phyloP scores from a whole-genome alignment of 2,888 invertebrate genomes.

The Mythimna lalbum region DNA sequence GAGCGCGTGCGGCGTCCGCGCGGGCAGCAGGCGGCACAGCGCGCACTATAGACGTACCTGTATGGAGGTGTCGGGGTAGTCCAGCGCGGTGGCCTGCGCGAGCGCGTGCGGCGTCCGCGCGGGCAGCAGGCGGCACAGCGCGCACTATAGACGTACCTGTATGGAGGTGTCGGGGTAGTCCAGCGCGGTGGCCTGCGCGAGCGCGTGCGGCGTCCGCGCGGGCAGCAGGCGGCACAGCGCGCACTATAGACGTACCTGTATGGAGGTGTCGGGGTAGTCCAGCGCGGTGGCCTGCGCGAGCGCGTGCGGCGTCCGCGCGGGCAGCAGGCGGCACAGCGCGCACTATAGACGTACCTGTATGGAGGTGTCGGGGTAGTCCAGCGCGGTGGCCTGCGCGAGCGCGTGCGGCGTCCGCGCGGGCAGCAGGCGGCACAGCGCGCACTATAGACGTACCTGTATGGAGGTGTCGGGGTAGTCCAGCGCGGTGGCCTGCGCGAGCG shows the following conservation, averaged over 20 bases:
- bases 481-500: conserved; percentile 77
- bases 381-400: conserved; percentile 1
- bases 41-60: conserved; percentile 90
- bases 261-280: conserved; percentile 75
- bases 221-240: conserved; percentile 88
- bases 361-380: conserved; percentile 8
- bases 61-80: too few species aligned
- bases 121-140: conserved; percentile 93
- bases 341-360: not conserved
- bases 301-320: conserved; percentile 84
- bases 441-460: conserved; percentile 84
- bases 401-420: conserved; percentile 83
- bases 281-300: conserved; percentile 78
- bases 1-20: conserved; percentile 73
- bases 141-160: not conserved
- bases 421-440: conserved; percentile 93
- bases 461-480: too few species aligned
- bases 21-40: conserved; percentile 92
- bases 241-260: conserved; percentile 75
- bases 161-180: conserved; percentile 9
- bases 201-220: conserved; percentile 80
- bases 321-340: conserved; percentile 94
- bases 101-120: conserved; percentile 82
- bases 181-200: not conserved
- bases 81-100: conserved; percentile 77